Evolutionary conservation across 2,113 vertebrate genomes (phyloP), one percentile per base, ranked within the genome.

Genomic region (Riparia riparia): DNA sequence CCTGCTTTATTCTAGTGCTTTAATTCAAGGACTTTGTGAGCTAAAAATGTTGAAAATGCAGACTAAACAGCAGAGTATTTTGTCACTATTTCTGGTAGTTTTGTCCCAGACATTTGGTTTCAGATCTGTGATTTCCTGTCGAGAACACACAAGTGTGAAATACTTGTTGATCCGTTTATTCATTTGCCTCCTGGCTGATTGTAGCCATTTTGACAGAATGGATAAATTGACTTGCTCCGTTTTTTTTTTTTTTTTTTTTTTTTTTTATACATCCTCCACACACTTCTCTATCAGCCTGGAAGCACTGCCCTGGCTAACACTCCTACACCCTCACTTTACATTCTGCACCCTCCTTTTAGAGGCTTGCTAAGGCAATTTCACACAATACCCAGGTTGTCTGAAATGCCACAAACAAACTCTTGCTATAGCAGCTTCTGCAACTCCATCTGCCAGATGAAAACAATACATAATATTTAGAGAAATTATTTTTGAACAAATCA

Each of bases 81-180:
- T 96, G 95, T 82, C 82, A 85, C 95, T 96, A 87, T 96, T 96
- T 96, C 93, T 96, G 85, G 71, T 96, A 90, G 82, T 79, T 96
- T 87, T 88, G 95, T 97, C 91, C 87, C 90, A 96, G 93, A 94
- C 93, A 96, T 94, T 96, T 97, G 96, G 95, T 95, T 96, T 96
- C 90, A 96, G 96, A 96, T 97, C 96, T 97, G 95, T 93, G 92
- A 96, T 97, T 96, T 96, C 92, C 92, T 93, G 90, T 97, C 47
- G 58, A 94, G 93, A 93, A 96, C 95, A 95, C 58, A 80, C 32
- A 96, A 96, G 95, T 96, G 95, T 96, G 95, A 97, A 97, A 91
- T 93, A 95, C 95, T 96, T 96, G 95, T 97, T 97, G 96, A 96
- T 95, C 96, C 60, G 9, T 96, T 97, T 96, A 95, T 96, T 97